phyloP scores from a whole-genome alignment of 2,888 invertebrate species.

The Trichacis sp. region DNA sequence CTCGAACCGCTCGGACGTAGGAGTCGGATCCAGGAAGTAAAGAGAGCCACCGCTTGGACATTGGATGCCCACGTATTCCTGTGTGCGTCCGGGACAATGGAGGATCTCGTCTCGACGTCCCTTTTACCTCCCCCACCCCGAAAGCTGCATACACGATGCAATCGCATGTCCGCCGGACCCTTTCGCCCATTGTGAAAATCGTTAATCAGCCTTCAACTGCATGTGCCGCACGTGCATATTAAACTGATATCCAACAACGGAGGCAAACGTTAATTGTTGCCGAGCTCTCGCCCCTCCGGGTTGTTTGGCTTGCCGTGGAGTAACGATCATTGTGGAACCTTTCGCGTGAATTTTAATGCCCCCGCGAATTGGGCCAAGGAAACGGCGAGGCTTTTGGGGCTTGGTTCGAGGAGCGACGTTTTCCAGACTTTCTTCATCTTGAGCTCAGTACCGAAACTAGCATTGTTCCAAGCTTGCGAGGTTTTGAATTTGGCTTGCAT shows the following conservation, averaged over 20 bases:
- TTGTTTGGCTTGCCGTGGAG: not conserved
- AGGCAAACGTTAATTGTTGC: conserved; percentile 25
- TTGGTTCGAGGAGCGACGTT: too few species aligned
- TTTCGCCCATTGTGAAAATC: conserved; percentile 49
- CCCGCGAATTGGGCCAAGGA: too few species aligned
- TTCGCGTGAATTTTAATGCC: not conserved
- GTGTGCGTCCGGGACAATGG: conserved; percentile 61
- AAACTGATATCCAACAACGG: conserved; percentile 25
- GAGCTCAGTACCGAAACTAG: too few species aligned
- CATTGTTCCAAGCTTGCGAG: too few species aligned
- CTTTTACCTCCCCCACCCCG: conserved; percentile 31
- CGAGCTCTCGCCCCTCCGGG: conserved; percentile 24
- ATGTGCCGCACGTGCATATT: conserved; percentile 32
- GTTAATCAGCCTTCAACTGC: conserved; percentile 34
- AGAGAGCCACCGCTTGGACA: conserved; percentile 45
- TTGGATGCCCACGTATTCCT: conserved; percentile 44
- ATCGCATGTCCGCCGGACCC: conserved; percentile 58
- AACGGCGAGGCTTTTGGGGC: too few species aligned
- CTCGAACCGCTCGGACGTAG: conserved; percentile 14
- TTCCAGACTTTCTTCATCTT: too few species aligned
- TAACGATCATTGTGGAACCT: not conserved
- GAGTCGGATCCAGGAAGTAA: conserved; percentile 22
- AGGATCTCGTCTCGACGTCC: conserved; percentile 48
- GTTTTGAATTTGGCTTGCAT: too few species aligned
- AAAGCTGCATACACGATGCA: conserved; percentile 63